Evolutionary conservation across 2,888 invertebrate genomes (phyloP).

Genomic region (Tethea ocularis): DNA sequence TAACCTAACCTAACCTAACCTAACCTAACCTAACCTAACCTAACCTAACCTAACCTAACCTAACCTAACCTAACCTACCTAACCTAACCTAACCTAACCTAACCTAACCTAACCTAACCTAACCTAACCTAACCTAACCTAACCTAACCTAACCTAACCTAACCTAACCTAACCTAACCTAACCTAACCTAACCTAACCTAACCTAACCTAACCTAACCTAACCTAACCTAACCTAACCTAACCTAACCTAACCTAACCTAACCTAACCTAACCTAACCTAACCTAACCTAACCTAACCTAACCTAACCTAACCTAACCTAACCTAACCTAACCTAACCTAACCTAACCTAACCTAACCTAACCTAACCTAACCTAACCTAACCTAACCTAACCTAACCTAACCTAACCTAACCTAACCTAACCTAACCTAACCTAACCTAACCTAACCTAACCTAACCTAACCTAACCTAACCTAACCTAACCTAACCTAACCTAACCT

Average conservation of each 20-base stretch:
- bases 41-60: too few relatives aligned
- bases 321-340: constrained; percentile 19
- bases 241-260: constrained; percentile 28
- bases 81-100: constrained; percentile 15
- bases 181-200: constrained; percentile 33
- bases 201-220: constrained; percentile 30
- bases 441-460: constrained; percentile 31
- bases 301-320: constrained; percentile 19
- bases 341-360: constrained; percentile 21
- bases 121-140: constrained; percentile 4
- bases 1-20: constrained; percentile 7
- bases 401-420: constrained; percentile 32
- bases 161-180: constrained; percentile 30
- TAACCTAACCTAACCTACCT: constrained; percentile 9
- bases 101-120: constrained; percentile 15
- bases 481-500: constrained; percentile 27
- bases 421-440: constrained; percentile 30
- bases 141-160: neutral
- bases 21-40: too few relatives aligned
- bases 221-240: constrained; percentile 30
- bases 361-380: constrained; percentile 31
- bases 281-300: constrained; percentile 18
- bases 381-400: constrained; percentile 33
- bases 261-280: constrained; percentile 24
- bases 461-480: constrained; percentile 32